These are phyloP conservation scores for Alloplasta piceator DNA, from an alignment of 2,888 invertebrate species.

Conservation along the genomic window DNA sequence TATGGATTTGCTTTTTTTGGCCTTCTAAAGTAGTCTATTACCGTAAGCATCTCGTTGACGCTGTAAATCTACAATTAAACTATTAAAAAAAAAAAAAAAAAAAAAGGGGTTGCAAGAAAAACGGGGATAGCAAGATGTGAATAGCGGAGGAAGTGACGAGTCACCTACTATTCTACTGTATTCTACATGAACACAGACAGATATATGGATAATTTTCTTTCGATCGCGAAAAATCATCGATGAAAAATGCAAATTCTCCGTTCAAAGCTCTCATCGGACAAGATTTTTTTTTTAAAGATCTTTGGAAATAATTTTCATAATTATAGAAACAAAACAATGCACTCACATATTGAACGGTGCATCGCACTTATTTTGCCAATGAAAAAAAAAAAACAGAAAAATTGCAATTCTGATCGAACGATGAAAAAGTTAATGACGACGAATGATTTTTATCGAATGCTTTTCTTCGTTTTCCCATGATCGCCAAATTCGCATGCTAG, in stretches of 20 bases:
- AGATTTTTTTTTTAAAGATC: background rate
- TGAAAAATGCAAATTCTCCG: slow-evolving; percentile 12
- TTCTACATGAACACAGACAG: slow-evolving; percentile 11
- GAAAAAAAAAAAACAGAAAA: no score
- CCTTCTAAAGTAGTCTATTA: no score
- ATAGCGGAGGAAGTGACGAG: slow-evolving; percentile 14
- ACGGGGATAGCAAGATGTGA: background rate
- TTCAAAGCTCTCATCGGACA: background rate
- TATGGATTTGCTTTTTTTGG: no score
- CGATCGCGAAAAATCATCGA: background rate
- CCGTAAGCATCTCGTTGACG: background rate
- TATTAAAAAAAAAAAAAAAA: background rate
- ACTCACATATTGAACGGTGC: background rate
- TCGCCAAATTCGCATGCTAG: background rate
- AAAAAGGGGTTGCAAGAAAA: background rate
- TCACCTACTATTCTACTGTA: slow-evolving; percentile 22
- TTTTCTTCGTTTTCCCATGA: background rate
- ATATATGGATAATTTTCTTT: background rate
- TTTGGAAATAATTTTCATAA: no score
- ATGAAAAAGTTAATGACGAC: background rate
- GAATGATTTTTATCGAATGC: background rate
- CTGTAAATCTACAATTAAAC: background rate
- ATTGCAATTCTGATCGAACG: background rate
- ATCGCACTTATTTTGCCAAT: background rate
- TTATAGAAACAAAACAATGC: background rate